Base-by-base conservation (phyloP, 2,113 vertebrate species). In the Xerus inauris region DNA sequence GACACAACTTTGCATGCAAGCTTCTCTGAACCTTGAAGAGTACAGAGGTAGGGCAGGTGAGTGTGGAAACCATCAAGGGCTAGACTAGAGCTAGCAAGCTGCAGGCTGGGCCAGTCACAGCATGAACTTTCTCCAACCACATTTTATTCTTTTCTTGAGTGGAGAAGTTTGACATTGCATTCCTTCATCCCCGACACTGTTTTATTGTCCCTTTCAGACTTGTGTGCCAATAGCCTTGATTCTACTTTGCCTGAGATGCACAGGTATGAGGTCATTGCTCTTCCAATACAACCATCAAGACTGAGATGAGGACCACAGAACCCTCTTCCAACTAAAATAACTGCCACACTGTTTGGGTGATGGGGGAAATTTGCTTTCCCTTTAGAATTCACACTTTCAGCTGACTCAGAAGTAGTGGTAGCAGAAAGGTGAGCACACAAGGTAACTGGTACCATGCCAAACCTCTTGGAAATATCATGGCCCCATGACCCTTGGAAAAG, bases 381-480 rank as follows among this genome's bases (percentile, higher is more conserved):
- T 22, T 59, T 77, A 42, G 80, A 51, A 17, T 49, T 84, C 51
- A 73, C 13, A 59, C 86, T 82, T 81, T 83, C 64, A 81, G 76
- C 90, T 89, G 83, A 80, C 35, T 87, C 42, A 59, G 81, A 77
- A 85, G 67, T 54, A 87, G 26, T 16, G 30, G 47, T 73, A 81
- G 64, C 62, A 76, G 64, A 65, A 93, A 94, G 64, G 65, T 67
- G 38, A 95, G 75, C 69, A 67, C 59, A 90, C 28, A 85, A 69
- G 64, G 75, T 57, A 49, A 71, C n/a, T 42, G 49, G 59, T 42
- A 77, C 24, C 45, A 24, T 5, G 91, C 94, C 92, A 95, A 85
- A 73, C 0, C 6, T 82, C 85, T 85, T 85, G 59, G 84, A 77
- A 22, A 4, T 76, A 92, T 84, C 85, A 80, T 16, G 49, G 72